Conservation (phyloP, 2,888 invertebrate species). For the Caenorhabditis macrosperma region DNA sequence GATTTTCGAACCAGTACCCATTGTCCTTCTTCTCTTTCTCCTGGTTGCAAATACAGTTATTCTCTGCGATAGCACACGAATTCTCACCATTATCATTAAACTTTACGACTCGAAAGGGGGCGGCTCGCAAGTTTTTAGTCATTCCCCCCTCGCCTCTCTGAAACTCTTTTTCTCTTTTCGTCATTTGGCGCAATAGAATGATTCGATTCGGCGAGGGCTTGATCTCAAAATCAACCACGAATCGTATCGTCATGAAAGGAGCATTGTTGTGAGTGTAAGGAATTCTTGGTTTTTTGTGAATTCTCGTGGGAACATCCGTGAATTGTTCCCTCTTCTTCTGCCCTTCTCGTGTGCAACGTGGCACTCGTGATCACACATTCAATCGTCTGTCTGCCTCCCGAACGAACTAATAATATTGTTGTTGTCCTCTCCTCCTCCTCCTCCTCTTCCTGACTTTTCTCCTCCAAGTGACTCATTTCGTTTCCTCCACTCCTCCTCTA, state of each 20-base stretch:
- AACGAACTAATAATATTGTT: conserved; percentile 17
- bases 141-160: background rate
- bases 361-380: background rate
- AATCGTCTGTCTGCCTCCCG: background rate
- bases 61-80: conserved; percentile 27
- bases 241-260: too few relatives aligned
- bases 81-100: conserved; percentile 56
- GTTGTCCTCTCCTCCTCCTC: background rate
- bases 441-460: conserved; percentile 4
- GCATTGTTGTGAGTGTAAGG: too few relatives aligned
- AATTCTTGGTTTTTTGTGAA: too few relatives aligned
- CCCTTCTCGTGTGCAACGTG: too few relatives aligned
- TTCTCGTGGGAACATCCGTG: too few relatives aligned
- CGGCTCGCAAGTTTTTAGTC: conserved; percentile 17
- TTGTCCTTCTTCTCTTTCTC: conserved; percentile 1
- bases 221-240: too few relatives aligned
- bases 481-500: conserved; percentile 3
- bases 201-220: background rate
- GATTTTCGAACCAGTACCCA: background rate
- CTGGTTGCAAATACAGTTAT: conserved; percentile 9
- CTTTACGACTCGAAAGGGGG: conserved; percentile 39
- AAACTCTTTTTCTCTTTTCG: conserved; percentile 12
- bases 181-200: conserved; percentile 39
- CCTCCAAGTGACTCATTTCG: conserved; percentile 28
- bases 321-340: too few relatives aligned